These are phyloP conservation scores for Oikopleura dioica DNA, from an alignment of 23 tunicate genomes.

Conservation along the genomic window DNA sequence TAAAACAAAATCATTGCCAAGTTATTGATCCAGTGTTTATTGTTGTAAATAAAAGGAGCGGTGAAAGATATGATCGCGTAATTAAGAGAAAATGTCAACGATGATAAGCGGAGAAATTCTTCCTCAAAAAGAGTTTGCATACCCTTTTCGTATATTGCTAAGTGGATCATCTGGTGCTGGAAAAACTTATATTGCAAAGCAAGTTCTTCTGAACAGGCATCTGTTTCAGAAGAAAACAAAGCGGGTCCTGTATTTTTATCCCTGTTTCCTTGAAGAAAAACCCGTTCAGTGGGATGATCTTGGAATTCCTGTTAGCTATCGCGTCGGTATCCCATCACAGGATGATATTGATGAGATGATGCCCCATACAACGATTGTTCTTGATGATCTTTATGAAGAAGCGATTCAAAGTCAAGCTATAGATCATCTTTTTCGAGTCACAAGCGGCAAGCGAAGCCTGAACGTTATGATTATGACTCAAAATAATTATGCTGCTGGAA, in stretches of 20 bases:
- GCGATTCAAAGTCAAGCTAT: neutral
- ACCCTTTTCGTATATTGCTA: neutral
- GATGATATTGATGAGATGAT: neutral
- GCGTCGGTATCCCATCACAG: neutral
- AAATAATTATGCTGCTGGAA: neutral
- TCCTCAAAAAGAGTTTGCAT: neutral
- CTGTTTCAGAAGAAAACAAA: neutral
- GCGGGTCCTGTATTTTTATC: neutral
- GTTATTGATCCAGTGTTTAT: too few relatives aligned
- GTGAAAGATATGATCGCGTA: too few relatives aligned
- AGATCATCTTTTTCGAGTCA: constrained; percentile 7
- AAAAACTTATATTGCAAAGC: neutral
- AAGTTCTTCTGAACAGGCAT: neutral
- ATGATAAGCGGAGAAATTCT: neutral
- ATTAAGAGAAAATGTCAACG: neutral
- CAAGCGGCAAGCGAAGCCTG: neutral
- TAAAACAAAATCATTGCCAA: too few relatives aligned
- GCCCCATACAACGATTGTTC: neutral
- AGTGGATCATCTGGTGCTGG: neutral
- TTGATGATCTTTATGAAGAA: neutral
- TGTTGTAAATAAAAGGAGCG: too few relatives aligned
- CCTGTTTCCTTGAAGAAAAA: neutral
- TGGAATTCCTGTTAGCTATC: neutral
- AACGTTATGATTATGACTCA: constrained; percentile 8
- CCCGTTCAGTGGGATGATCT: neutral